These are phyloP conservation scores for Megastigmus dorsalis DNA, from an alignment of 2,888 invertebrate genomes.

Conservation along the genomic window DNA sequence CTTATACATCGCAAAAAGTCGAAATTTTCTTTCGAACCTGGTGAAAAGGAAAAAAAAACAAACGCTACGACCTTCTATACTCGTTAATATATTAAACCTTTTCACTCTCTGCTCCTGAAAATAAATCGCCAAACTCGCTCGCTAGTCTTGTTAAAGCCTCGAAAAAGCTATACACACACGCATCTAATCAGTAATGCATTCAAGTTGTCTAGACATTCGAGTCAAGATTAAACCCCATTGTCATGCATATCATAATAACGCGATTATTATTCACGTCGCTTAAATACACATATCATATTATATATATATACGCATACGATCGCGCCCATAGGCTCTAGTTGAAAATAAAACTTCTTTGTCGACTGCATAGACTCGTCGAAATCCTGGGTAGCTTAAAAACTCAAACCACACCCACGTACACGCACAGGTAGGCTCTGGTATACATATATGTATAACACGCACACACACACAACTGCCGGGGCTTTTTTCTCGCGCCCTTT, in stretches of 20 bases:
- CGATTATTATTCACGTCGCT: constrained; percentile 17
- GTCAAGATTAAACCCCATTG: constrained; percentile 27
- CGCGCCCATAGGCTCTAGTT: too few relatives aligned
- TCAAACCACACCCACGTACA: neutral
- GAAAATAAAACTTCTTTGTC: neutral
- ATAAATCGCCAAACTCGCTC: too few relatives aligned
- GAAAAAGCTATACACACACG: too few relatives aligned
- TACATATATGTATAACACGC: too few relatives aligned
- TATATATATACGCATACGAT: neutral
- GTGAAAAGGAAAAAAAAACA: too few relatives aligned
- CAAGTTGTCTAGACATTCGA: neutral
- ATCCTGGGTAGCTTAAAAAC: neutral
- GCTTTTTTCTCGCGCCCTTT: constrained; percentile 34
- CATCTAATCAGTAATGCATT: constrained; percentile 22
- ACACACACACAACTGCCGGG: neutral
- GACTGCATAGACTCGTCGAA: neutral
- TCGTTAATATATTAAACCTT: too few relatives aligned
- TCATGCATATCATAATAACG: constrained; percentile 28
- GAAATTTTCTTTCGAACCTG: too few relatives aligned
- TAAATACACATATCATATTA: neutral
- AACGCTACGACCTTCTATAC: too few relatives aligned
- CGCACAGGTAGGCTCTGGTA: too few relatives aligned
- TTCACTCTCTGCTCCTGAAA: too few relatives aligned
- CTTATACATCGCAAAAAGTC: too few relatives aligned
- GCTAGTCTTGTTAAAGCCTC: too few relatives aligned